These are phyloP conservation scores for Fringilla coelebs DNA, from an alignment of 2,797 vertebrate species.

Conservation along the genomic window DNA sequence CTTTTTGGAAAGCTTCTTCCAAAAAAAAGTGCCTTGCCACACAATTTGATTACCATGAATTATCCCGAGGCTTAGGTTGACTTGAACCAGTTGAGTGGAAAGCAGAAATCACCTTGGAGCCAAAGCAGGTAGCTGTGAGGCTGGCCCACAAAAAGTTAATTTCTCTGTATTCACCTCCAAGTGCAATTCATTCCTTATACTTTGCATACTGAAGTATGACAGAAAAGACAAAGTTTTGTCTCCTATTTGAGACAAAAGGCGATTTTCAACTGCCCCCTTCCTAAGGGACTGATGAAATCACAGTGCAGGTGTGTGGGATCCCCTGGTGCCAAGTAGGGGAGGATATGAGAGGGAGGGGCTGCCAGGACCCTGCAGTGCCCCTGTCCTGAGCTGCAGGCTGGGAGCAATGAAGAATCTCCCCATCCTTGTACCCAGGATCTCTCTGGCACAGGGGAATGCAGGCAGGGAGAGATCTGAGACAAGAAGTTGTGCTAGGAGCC, in stretches of 20 bases:
- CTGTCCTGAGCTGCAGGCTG: neutral
- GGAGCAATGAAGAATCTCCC: neutral
- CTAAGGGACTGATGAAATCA: neutral
- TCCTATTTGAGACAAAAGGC: neutral
- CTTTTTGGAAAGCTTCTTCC: neutral
- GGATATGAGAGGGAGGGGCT: neutral
- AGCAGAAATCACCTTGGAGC: neutral
- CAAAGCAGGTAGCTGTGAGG: neutral
- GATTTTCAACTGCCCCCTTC: neutral
- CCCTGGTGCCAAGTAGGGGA: neutral
- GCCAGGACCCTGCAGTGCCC: neutral
- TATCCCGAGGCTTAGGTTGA: neutral
- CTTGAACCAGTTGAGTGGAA: neutral
- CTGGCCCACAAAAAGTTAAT: neutral
- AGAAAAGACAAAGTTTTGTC: neutral
- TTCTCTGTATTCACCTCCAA: neutral
- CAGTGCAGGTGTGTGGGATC: fast-evolving
- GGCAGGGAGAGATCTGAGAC: neutral
- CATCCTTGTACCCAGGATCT: neutral
- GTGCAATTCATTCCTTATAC: neutral
- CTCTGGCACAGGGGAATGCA: neutral
- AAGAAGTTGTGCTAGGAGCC: neutral
- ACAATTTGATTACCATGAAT: neutral
- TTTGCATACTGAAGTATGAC: neutral
- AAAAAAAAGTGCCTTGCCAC: neutral